Percentiles rank a stretch among this genome's conserved stretches.
These are phyloP conservation scores for Zaprionus camerounensis DNA, from an alignment of 1,140 invertebrate species.

Conservation along the genomic window DNA sequence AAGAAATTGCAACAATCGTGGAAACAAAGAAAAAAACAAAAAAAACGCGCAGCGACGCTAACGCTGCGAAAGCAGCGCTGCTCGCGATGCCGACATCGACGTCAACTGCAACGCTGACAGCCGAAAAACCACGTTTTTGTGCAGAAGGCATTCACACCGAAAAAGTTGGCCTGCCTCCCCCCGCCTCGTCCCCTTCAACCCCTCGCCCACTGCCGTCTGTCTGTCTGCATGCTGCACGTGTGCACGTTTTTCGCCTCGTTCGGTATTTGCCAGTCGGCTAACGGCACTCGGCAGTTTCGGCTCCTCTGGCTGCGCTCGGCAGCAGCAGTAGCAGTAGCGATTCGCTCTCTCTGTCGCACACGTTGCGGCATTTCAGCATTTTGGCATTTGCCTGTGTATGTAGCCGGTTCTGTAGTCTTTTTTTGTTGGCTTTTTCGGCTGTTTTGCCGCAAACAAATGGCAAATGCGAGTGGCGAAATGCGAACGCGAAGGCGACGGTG, in stretches of 20 bases:
- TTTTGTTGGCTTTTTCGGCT: constrained; percentile 32
- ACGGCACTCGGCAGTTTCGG: constrained; percentile 11
- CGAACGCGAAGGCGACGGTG: constrained; percentile 1
- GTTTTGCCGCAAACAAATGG: constrained; percentile 47
- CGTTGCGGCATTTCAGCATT: neutral
- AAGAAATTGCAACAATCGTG: constrained; percentile 39
- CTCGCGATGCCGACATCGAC: constrained; percentile 13
- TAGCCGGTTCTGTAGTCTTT: constrained; percentile 42
- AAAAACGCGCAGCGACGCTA: constrained; percentile 18
- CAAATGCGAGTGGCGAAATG: constrained; percentile 31
- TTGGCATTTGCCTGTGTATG: constrained; percentile 9
- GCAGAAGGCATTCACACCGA: constrained; percentile 81
- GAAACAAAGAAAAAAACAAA: constrained; percentile 19
- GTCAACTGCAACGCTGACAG: constrained; percentile 30
- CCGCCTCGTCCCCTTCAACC: constrained; percentile 5
- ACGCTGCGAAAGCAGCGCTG: neutral
- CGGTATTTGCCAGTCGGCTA: constrained; percentile 34
- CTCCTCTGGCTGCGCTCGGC: neutral
- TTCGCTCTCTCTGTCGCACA: neutral
- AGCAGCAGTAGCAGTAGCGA: constrained; percentile 9
- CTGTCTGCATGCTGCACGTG: constrained; percentile 65
- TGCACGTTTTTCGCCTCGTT: constrained; percentile 59
- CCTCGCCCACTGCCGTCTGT: constrained; percentile 33
- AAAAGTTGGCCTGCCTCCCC: constrained; percentile 50
- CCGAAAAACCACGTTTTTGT: constrained; percentile 79